These are phyloP conservation scores for Seriola dumerili DNA, from an alignment of 2,113 vertebrate species.

Conservation along the genomic window DNA sequence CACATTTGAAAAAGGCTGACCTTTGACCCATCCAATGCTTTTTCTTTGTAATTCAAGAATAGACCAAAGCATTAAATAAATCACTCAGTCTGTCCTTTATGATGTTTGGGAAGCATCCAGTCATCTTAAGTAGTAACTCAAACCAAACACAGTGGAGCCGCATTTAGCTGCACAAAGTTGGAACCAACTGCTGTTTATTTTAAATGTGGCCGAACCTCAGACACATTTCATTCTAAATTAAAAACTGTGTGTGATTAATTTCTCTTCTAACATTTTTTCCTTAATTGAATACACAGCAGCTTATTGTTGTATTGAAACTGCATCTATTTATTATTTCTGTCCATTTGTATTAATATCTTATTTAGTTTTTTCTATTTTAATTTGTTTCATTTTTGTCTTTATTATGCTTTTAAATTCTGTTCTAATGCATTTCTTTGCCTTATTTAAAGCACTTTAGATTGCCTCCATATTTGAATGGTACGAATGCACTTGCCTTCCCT, in stretches of 20 bases:
- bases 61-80: not conserved
- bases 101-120: not conserved
- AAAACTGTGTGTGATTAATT: too few species aligned
- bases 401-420: not conserved
- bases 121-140: not conserved
- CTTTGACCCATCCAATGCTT: not conserved
- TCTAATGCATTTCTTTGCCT: not conserved
- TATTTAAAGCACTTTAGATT: not conserved
- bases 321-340: not conserved
- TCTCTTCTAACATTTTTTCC: too few species aligned
- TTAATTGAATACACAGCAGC: too few species aligned
- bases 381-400: not conserved
- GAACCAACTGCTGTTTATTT: not conserved
- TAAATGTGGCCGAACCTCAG: not conserved
- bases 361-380: not conserved
- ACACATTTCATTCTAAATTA: not conserved
- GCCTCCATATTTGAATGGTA: not conserved
- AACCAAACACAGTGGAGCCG: not conserved
- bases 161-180: not conserved
- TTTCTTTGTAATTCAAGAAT: not conserved
- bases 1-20: not conserved
- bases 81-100: not conserved
- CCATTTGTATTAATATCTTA: not conserved
- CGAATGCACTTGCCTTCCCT: not conserved
- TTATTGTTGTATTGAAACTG: not conserved